Conservation (phyloP, 2,797 vertebrate species). For the Apogon hyalosoma region DNA sequence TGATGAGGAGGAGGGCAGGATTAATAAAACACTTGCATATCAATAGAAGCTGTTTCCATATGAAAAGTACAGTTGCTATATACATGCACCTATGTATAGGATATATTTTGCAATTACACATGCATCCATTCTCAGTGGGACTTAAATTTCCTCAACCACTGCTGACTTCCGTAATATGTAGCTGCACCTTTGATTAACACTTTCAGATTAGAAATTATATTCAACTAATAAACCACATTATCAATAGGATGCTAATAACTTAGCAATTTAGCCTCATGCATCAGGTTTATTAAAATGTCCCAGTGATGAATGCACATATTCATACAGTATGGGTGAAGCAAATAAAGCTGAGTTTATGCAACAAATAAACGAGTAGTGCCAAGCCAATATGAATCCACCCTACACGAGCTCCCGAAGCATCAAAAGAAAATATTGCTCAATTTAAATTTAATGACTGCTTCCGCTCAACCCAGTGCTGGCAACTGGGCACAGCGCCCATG, state of each 20-base stretch:
- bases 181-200: constrained; percentile 52
- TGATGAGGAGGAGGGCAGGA: constrained; percentile 39
- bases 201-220: constrained; percentile 49
- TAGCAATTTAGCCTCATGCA: constrained; percentile 69
- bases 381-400: constrained; percentile 72
- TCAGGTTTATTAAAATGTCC: constrained; percentile 67
- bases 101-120: too few species aligned
- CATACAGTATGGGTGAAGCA: constrained; percentile 51
- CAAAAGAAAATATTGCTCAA: constrained; percentile 85
- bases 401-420: constrained; percentile 71
- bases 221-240: constrained; percentile 58
- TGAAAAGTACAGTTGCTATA: constrained; percentile 21
- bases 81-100: constrained; percentile 1
- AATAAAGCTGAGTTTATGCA: constrained; percentile 76
- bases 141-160: constrained; percentile 12
- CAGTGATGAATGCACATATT: constrained; percentile 58
- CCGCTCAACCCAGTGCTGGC: constrained; percentile 67
- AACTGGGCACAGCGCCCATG: constrained; percentile 72
- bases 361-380: constrained; percentile 77
- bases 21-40: constrained; percentile 23
- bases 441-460: constrained; percentile 86
- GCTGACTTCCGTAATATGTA: constrained; percentile 20
- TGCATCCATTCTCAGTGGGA: neutral
- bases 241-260: constrained; percentile 68
- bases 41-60: constrained; percentile 30